Evolutionary conservation across 1,140 invertebrate genomes (phyloP), one percentile per base, ranked within the genome.

Genomic region (Rhysida immarginata): DNA sequence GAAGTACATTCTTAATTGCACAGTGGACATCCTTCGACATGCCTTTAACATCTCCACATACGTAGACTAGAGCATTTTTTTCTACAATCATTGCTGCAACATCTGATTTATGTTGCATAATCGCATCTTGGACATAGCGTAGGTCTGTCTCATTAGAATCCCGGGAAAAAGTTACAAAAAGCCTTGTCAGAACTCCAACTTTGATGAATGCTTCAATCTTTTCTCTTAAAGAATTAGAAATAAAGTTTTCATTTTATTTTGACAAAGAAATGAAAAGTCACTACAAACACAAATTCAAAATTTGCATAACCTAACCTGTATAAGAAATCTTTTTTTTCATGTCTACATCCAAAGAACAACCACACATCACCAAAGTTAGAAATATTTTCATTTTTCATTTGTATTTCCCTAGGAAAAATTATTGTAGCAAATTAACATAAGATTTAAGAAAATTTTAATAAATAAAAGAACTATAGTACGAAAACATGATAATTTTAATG

Each of bases 291-390:
- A n/a, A n/a, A n/a, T n/a, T n/a, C n/a, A n/a, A n/a, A n/a, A n/a
- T n/a, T n/a, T n/a, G n/a, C n/a, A n/a, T n/a, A n/a, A n/a, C n/a
- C n/a, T n/a, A n/a, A 65, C 65, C 74, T 68, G 64, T 75, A 80
- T 44, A 81, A 67, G 66, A 74, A 84, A 74, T 87, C 80, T 55
- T 76, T 76, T 2, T 77, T 63, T 43, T 72, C 66, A 66, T 81
- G 76, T 53, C 84, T 76, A 65, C 85, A 87, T 1, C 87, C 87
- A 74, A 81, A 85, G 68, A 84, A 87, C 14, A 91, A 66, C 68
- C 77, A 78, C 11, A 70, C 68, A 53, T 73, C 65, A 14, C 75
- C 75, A 35, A 35, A 35, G 16, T 35, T 5, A 35, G 29, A 5
- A 43, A 65, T 48, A 21, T 59, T 56, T 35, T 63, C 62, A n/a